Conservation (phyloP, 2,797 vertebrate genomes). For the Catostomus latipinnis region DNA sequence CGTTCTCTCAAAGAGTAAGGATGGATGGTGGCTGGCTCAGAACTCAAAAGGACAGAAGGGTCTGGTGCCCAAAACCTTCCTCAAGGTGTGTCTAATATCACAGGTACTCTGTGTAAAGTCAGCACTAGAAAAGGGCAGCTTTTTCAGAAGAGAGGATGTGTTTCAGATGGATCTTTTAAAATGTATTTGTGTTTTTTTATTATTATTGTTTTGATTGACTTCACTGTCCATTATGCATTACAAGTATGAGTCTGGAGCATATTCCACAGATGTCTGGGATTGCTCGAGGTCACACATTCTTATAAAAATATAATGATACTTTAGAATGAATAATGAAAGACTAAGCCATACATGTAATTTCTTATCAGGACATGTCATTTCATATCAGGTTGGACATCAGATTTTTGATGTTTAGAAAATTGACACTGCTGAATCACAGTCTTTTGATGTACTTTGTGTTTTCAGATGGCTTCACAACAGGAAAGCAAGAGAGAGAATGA, state of each 20-base stretch:
- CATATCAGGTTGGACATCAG: no score
- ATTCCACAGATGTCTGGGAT: neutral
- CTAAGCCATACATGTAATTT: no score
- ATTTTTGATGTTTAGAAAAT: neutral
- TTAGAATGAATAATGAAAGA: no score
- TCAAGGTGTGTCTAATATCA: conserved; percentile 79
- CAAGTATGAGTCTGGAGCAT: neutral
- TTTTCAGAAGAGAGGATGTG: no score
- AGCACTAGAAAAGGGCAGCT: no score
- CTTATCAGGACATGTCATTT: no score
- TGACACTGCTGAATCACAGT: neutral
- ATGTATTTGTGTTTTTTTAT: neutral
- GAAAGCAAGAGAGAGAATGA: conserved; percentile 69
- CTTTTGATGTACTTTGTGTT: neutral
- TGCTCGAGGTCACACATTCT: neutral
- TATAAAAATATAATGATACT: neutral
- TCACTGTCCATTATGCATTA: no score
- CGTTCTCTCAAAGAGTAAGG: conserved; percentile 82
- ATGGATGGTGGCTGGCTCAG: conserved; percentile 94
- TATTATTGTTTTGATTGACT: neutral
- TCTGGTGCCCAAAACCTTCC: conserved; percentile 89
- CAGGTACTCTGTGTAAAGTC: no score
- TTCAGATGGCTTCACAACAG: conserved; percentile 21
- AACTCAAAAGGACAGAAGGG: conserved; percentile 84
- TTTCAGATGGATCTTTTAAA: neutral